Evolutionary conservation across 1,140 invertebrate species (phyloP).

Genomic region (Mactra quadrangularis): DNA sequence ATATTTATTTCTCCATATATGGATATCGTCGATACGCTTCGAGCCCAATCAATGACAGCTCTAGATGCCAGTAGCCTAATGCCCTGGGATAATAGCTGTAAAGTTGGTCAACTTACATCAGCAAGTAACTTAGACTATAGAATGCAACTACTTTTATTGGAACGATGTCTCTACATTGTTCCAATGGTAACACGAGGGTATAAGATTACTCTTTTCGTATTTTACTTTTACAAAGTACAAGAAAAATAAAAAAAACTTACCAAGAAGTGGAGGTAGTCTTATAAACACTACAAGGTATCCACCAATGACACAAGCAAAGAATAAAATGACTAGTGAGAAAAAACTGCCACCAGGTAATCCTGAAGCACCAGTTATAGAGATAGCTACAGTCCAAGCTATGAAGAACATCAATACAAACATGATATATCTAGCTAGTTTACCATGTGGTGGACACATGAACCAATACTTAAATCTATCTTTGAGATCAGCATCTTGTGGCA

Average conservation of each 20-base stretch:
- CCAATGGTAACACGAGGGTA: too few species aligned
- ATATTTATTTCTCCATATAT: too few species aligned
- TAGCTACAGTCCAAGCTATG: constrained; percentile 90
- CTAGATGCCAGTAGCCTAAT: too few species aligned
- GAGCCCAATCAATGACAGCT: too few species aligned
- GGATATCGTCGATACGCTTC: too few species aligned
- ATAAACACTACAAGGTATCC: constrained; percentile 91
- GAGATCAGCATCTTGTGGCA: constrained; percentile 64
- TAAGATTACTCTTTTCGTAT: too few species aligned
- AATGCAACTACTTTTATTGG: too few species aligned
- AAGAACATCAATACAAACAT: constrained; percentile 84
- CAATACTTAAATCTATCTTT: constrained; percentile 71
- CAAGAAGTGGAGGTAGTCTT: constrained; percentile 90
- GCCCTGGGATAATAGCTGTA: too few species aligned
- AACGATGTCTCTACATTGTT: too few species aligned
- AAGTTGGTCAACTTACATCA: too few species aligned
- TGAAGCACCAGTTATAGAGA: constrained; percentile 89
- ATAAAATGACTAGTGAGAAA: constrained; percentile 89
- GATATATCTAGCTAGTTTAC: constrained; percentile 73
- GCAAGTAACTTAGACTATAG: too few species aligned
- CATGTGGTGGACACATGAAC: constrained; percentile 82
- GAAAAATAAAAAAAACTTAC: constrained; percentile 71
- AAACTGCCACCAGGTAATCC: constrained; percentile 91
- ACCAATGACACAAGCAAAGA: constrained; percentile 89
- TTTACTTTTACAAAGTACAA: too few species aligned